Base-by-base conservation (phyloP, 1,140 invertebrate genomes). In the Oedothorax gibbosus region DNA sequence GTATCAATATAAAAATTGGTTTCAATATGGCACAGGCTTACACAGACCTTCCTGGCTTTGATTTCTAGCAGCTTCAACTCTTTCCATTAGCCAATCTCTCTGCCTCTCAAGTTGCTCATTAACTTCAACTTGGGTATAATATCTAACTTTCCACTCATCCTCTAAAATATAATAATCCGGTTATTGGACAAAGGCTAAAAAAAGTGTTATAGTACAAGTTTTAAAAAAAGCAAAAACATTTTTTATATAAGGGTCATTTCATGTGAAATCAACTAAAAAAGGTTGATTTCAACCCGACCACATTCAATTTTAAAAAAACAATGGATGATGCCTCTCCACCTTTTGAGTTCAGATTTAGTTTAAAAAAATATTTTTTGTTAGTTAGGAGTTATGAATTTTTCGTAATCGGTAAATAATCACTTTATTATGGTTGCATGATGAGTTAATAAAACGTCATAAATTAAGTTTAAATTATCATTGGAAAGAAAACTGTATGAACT, bases 21-120 rank as follows among this genome's bases (percentile, higher is more conserved):
- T 35, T 35, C 5, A 35, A 5, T 35, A 35, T 35, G 35, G 35
- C 35, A 35, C 35, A 35, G 60, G 85, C 86, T 81, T 65, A 5
- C 35, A 35, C 35, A 35, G 60, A 87, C 86, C 86, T 65, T 87
- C 86, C 77, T 83, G 71, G 56, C 87, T 86, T 57, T 87, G 86
- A 69, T 87, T 87, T 65, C 77, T 71, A 14, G 86, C 86, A 82
- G 82, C 72, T 66, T 83, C 84, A 20, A 87, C 87, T 60, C 85
- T 62, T 72, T 87, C 87, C 75, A 76, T 84, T 3, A 87, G 56
- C 87, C 87, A 87, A 64, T 82, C 82, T 54, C 85, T 54, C 50
- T 87, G 87, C 18, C 86, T 65, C 35, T 87, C 87, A 11, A 87
- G 54, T n/a, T 87, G 87, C 50, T 86, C 75, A 85, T 87, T 87